Conservation (phyloP, 2,888 invertebrate species). For the Agrilus biguttatus region DNA sequence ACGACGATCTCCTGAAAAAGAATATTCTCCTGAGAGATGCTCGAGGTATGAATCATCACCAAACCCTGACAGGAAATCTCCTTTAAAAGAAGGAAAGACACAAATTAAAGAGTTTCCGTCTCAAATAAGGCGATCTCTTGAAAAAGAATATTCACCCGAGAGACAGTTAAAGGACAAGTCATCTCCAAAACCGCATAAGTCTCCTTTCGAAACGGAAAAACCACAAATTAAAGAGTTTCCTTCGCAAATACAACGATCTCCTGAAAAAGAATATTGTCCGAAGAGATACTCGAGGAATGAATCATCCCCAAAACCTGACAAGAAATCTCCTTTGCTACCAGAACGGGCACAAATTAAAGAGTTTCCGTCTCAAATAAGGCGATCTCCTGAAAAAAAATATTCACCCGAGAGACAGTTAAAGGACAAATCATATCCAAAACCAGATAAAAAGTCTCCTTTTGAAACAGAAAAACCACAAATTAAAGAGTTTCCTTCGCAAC, state of each 20-base stretch:
- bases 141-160: slow-evolving; percentile 1
- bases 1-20: slow-evolving; percentile 3
- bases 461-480: not conserved
- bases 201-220: not conserved
- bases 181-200: not conserved
- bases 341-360: slow-evolving; percentile 2
- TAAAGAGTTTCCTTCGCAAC: not conserved
- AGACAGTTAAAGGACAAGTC: slow-evolving; percentile 1
- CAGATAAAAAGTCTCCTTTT: not conserved
- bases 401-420: too few relatives aligned
- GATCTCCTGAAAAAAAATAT: slow-evolving; percentile 3
- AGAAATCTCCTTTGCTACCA: slow-evolving; percentile 1
- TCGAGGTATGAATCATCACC: slow-evolving; percentile 6
- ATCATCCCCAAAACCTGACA: not conserved
- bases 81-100: too few relatives aligned
- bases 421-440: not conserved
- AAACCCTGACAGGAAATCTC: slow-evolving; percentile 5
- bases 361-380: slow-evolving; percentile 4
- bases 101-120: slow-evolving; percentile 12
- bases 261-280: not conserved
- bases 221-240: not conserved
- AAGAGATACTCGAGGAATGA: not conserved
- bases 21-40: not conserved
- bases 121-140: slow-evolving; percentile 8
- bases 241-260: not conserved